Conservation (phyloP, 2,888 invertebrate genomes). For the Slavum lentiscoides region DNA sequence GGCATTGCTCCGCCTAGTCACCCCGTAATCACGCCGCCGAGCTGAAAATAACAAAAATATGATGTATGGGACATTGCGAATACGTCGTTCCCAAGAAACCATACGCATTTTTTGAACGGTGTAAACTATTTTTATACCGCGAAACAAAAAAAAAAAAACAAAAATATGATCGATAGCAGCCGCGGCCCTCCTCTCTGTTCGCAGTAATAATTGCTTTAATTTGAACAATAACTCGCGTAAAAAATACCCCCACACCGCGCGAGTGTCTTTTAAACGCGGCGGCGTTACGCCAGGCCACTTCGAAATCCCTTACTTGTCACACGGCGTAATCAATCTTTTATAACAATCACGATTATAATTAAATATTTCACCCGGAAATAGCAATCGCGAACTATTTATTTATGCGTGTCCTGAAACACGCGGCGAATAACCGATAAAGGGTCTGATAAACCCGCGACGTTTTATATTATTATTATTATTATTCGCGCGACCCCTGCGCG, state of each 20-base stretch:
- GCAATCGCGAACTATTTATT: constrained; percentile 38
- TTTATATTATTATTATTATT: too few relatives aligned
- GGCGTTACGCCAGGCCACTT: not conserved
- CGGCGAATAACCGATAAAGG: constrained; percentile 14
- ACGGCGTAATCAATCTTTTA: constrained; percentile 27
- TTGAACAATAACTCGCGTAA: constrained; percentile 7
- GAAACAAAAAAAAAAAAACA: not conserved
- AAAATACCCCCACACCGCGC: not conserved
- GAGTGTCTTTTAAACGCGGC: not conserved
- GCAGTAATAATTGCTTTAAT: constrained; percentile 21
- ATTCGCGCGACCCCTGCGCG: not conserved
- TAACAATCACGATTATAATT: constrained; percentile 38
- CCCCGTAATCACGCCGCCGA: too few relatives aligned
- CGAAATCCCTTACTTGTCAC: constrained; percentile 43
- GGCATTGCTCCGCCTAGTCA: too few relatives aligned
- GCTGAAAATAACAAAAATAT: not conserved
- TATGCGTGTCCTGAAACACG: not conserved
- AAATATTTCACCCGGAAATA: constrained; percentile 38
- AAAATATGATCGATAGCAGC: constrained; percentile 27
- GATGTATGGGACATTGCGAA: constrained; percentile 11
- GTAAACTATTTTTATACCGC: not conserved
- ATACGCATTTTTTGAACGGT: constrained; percentile 10
- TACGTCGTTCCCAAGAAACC: not conserved
- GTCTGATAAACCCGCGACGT: constrained; percentile 30
- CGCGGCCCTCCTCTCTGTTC: not conserved